Base-by-base conservation (phyloP, 2,888 invertebrate genomes). In the Tipula lateralis region DNA sequence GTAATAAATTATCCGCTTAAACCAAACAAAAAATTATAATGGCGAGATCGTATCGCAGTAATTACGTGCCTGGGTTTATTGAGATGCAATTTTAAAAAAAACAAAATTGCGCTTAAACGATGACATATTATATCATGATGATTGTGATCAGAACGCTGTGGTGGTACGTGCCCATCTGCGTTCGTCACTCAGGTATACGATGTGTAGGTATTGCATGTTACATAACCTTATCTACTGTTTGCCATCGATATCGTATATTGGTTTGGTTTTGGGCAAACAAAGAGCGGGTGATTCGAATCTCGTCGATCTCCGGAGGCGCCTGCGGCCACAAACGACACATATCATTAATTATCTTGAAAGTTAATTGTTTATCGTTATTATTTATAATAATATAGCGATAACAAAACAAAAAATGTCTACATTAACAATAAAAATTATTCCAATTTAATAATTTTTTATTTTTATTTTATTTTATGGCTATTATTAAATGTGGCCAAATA, bases 391-490 rank as follows among this genome's bases (percentile, higher is more conserved):
- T 39, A 39, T 44, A 44, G 66, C 66, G 66, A 66, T 66, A 66
- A 66, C 24, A 66, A 66, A 66, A 66, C 12, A 66, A 24, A n/a
- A 66, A 66, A 66, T 66, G 24, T 66, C 66, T 7, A 66, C 66
- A 66, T 66, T 66, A 66, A 66, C 66, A 66, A 66, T 66, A 66
- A 66, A 66, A 66, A 66, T 66, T 66, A 66, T 66, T 24, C 66
- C 66, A 66, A 66, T 66, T 66, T 66, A 66, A 66, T 66, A 66
- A 24, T 24, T 66, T 66, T 66, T 50, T 44, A 13, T 44, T 39
- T 2, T 50, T 50, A 4, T 50, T 50, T 19, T 50, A 50, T 66
- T 44, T 44, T 66, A 66, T 66, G 66, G 66, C 24, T 66, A 66
- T 66, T 66, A 66, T 66, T 66, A 66, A 66, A 24, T 24, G 66